Evolutionary conservation across 2,888 invertebrate genomes (phyloP), one percentile per base, ranked within the genome.

Genomic region (Dorcus hopei): DNA sequence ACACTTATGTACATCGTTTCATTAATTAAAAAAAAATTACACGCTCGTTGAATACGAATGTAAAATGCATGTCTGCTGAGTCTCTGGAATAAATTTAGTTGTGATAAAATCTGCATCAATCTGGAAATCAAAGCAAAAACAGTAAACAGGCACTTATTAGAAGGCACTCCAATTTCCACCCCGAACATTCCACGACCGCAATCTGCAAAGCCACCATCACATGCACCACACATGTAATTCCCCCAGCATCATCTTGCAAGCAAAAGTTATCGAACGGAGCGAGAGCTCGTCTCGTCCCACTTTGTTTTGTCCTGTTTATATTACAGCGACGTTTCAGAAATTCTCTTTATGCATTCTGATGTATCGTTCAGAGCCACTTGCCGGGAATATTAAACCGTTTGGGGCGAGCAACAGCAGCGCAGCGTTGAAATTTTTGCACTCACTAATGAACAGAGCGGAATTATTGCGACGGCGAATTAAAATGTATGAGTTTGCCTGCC

Each of bases 321-420:
- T 23, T 47, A 47, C 14, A 47, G 19, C 47, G n/a, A 6, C 47
- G 47, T 26, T 26, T 47, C 26, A 38, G 23, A 16, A 14, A 38
- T 38, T 38, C 51, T 40, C 51, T 51, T 51, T 51, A 51, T 51
- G 51, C 40, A 51, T 51, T 51, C 40, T 38, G 33, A 51, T 51
- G 51, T 51, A 51, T 51, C 40, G 40, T 51, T 51, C 51, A 51
- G 38, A 51, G 39, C 51, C 38, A 51, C 51, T 51, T 51, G 33
- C 40, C 51, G 51, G 23, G 39, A 16, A 40, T 51, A 51, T 51
- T 40, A 51, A 51, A 51, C 38, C 40, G 14, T 38, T 11, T 19
- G 19, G 4, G 45, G 14, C 7, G 16, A 45, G 14, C 45, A 6
- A 39, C 38, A 14, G 51, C 16, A 40, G 14, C 51, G 33, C 49